phyloP scores from a whole-genome alignment of 2,797 vertebrate species.

The Pantherophis alleghaniensis region DNA sequence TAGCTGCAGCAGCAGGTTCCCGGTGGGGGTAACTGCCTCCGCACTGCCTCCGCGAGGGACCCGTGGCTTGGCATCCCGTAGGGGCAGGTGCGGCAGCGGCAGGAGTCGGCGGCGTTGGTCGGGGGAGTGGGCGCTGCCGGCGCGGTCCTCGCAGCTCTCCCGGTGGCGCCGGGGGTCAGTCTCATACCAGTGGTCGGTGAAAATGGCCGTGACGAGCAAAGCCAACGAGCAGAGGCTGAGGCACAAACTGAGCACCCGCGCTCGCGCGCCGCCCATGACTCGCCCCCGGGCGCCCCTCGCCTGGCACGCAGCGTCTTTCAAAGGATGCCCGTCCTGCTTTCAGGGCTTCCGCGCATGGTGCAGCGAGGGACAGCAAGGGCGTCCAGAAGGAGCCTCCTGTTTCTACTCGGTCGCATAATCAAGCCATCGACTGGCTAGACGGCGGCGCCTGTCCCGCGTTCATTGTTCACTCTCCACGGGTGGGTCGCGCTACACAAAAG shows the following conservation, averaged over 20 bases:
- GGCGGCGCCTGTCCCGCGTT: neutral
- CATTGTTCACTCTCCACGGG: conserved; percentile 10
- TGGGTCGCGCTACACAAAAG: conserved; percentile 12
- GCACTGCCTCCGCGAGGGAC: conserved; percentile 67
- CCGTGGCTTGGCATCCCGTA: conserved; percentile 72
- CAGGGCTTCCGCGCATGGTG: neutral
- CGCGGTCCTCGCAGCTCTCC: conserved; percentile 78
- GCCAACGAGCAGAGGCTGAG: conserved; percentile 79
- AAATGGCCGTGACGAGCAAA: conserved; percentile 82
- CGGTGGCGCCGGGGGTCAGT: conserved; percentile 84
- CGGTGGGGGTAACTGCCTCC: conserved; percentile 40
- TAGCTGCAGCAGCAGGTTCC: conserved; percentile 74
- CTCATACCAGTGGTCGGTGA: conserved; percentile 86
- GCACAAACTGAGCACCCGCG: conserved; percentile 77
- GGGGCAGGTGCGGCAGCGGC: conserved; percentile 85
- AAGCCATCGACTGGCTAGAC: neutral
- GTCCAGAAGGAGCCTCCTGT: neutral
- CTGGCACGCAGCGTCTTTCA: neutral
- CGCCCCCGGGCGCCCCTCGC: neutral
- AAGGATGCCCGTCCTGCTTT: neutral
- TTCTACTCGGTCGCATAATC: neutral
- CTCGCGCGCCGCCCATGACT: conserved; percentile 73
- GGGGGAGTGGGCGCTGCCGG: conserved; percentile 76
- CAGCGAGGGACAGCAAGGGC: neutral
- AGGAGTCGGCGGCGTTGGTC: conserved; percentile 83